Evolutionary conservation across 2,888 invertebrate species (phyloP).

Genomic region (Gisinianus flammeolus): DNA sequence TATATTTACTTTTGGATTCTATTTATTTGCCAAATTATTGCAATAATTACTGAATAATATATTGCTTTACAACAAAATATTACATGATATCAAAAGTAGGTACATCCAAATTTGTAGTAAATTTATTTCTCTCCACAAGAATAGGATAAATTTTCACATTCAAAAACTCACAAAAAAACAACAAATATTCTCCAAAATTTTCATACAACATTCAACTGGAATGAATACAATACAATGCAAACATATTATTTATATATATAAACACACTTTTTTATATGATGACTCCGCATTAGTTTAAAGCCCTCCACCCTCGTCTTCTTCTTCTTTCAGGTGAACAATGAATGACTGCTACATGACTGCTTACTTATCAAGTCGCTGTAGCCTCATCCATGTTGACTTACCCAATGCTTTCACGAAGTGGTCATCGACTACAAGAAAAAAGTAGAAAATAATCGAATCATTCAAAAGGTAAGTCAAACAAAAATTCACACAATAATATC

Average conservation of each 20-base stretch:
- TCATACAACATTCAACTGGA: constrained; percentile 4
- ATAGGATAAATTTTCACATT: background rate
- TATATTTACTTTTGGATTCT: no score
- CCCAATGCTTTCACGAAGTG: constrained; percentile 88
- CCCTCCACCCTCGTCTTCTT: background rate
- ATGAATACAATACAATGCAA: constrained; percentile 1
- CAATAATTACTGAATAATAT: no score
- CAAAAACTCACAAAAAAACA: background rate
- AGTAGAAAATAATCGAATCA: constrained; percentile 57
- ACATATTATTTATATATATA: no score
- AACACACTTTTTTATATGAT: no score
- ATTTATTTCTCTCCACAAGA: constrained; percentile 6
- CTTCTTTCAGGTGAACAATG: background rate
- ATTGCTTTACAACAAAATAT: no score
- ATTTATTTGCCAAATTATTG: no score
- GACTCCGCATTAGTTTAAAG: background rate
- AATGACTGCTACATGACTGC: background rate
- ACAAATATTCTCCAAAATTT: background rate
- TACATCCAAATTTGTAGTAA: background rate
- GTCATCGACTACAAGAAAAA: constrained; percentile 79
- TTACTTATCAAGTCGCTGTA: constrained; percentile 46
- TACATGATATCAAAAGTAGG: no score
- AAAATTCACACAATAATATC: background rate
- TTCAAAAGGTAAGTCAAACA: background rate
- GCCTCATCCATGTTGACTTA: constrained; percentile 73